A percentile compares a stretch with the other conserved stretches of the same genome.
These are phyloP conservation scores for Diaperis boleti DNA, from an alignment of 2,888 invertebrate species.

Conservation along the genomic window DNA sequence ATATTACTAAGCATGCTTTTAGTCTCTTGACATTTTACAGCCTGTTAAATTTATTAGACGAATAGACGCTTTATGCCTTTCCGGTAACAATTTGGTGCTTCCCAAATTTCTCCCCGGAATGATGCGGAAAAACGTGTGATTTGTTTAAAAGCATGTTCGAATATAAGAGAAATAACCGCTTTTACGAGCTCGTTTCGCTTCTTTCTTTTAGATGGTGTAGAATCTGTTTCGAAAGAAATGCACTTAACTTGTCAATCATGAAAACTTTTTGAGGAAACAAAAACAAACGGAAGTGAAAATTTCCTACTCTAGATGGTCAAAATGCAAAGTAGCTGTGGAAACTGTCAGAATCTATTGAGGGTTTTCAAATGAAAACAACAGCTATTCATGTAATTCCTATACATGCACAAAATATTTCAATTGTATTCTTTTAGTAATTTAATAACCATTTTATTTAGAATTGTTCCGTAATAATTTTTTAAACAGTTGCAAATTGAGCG, in stretches of 20 bases:
- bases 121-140: slow-evolving; percentile 48
- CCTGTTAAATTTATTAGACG: slow-evolving; percentile 34
- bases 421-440: too few species aligned
- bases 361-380: too few species aligned
- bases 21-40: slow-evolving; percentile 22
- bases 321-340: too few species aligned
- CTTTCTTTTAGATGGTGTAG: slow-evolving; percentile 11
- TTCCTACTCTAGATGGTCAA: too few species aligned
- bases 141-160: slow-evolving; percentile 52
- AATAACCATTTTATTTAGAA: too few species aligned
- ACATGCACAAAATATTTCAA: too few species aligned
- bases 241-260: slow-evolving; percentile 40
- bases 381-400: too few species aligned
- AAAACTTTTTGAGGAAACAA: slow-evolving; percentile 20
- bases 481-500: too few species aligned
- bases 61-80: slow-evolving; percentile 30
- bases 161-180: slow-evolving; percentile 52
- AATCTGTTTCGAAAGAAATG: slow-evolving; percentile 39
- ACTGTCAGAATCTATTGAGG: too few species aligned
- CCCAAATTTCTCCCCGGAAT: slow-evolving; percentile 12
- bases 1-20: not conserved
- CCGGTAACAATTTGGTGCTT: slow-evolving; percentile 37
- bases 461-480: too few species aligned
- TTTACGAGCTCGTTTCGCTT: slow-evolving; percentile 40
- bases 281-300: slow-evolving; percentile 7